phyloP scores from a whole-genome alignment of 2,888 invertebrate genomes.

The Augiades crinisus region DNA sequence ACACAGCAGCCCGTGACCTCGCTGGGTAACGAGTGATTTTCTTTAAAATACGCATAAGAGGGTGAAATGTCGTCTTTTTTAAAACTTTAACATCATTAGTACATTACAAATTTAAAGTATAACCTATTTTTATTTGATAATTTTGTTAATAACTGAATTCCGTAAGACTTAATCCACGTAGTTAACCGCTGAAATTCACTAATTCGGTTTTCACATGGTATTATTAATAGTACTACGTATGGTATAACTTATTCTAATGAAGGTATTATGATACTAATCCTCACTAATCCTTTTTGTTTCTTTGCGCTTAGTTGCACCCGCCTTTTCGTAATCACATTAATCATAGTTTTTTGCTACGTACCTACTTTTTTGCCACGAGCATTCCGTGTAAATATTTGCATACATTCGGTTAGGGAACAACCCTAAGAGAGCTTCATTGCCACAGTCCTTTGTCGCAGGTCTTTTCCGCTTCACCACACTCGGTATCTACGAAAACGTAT shows the following conservation, averaged over 20 bases:
- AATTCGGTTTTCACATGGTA: neutral
- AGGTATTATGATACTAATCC: constrained; percentile 14
- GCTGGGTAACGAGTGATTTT: too few relatives aligned
- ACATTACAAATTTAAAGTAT: too few relatives aligned
- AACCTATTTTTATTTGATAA: too few relatives aligned
- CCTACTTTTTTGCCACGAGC: constrained; percentile 14
- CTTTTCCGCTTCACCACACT: constrained; percentile 73
- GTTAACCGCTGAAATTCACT: too few relatives aligned
- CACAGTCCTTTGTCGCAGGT: constrained; percentile 73
- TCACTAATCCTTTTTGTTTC: constrained; percentile 21
- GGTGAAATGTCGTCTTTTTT: too few relatives aligned
- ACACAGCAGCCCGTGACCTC: too few relatives aligned
- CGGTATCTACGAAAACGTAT: constrained; percentile 54
- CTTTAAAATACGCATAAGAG: too few relatives aligned
- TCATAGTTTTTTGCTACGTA: constrained; percentile 17
- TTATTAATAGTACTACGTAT: neutral
- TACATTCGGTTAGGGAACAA: constrained; percentile 35
- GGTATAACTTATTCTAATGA: neutral
- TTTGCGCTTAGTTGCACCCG: constrained; percentile 9
- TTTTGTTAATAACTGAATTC: too few relatives aligned
- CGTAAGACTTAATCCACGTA: too few relatives aligned
- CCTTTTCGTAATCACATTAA: constrained; percentile 13
- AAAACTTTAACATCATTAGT: too few relatives aligned
- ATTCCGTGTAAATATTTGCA: constrained; percentile 40
- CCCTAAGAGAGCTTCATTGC: constrained; percentile 66